These are phyloP conservation scores for Leucophenga varia DNA, from an alignment of 1,140 invertebrate genomes.

Conservation along the genomic window DNA sequence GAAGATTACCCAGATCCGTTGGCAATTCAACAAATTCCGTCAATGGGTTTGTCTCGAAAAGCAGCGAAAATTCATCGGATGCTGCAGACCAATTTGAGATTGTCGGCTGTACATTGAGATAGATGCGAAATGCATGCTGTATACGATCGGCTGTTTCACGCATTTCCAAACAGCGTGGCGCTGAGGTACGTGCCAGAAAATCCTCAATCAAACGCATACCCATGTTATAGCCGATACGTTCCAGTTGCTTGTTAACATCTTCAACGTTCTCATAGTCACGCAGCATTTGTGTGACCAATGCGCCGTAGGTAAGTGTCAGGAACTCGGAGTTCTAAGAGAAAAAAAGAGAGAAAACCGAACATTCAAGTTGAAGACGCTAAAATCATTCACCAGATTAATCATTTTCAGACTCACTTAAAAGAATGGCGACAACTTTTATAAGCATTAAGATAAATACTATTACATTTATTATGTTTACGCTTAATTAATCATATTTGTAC, in stretches of 20 bases:
- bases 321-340: slow-evolving; percentile 92
- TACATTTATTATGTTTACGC: background rate
- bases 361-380: background rate
- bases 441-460: background rate
- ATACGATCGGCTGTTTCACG: slow-evolving; percentile 97
- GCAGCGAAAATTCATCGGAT: slow-evolving; percentile 95
- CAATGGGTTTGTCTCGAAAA: slow-evolving; percentile 92
- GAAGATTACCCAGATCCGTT: slow-evolving; percentile 80
- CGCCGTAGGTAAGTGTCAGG: slow-evolving; percentile 96
- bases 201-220: slow-evolving; percentile 97
- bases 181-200: slow-evolving; percentile 89
- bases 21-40: slow-evolving; percentile 99
- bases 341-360: too few relatives aligned
- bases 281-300: slow-evolving; percentile 92
- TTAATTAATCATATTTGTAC: too few relatives aligned
- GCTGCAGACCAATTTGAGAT: slow-evolving; percentile 92
- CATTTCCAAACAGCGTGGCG: slow-evolving; percentile 90
- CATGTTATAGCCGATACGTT: slow-evolving; percentile 97
- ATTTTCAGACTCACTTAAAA: background rate
- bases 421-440: background rate
- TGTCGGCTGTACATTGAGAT: slow-evolving; percentile 85
- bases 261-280: slow-evolving; percentile 98
- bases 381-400: background rate
- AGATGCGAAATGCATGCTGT: slow-evolving; percentile 79
- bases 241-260: slow-evolving; percentile 93